phyloP scores from a whole-genome alignment of 35 echinoderm and acorn worm species.

The Holothuria glaberrima region DNA sequence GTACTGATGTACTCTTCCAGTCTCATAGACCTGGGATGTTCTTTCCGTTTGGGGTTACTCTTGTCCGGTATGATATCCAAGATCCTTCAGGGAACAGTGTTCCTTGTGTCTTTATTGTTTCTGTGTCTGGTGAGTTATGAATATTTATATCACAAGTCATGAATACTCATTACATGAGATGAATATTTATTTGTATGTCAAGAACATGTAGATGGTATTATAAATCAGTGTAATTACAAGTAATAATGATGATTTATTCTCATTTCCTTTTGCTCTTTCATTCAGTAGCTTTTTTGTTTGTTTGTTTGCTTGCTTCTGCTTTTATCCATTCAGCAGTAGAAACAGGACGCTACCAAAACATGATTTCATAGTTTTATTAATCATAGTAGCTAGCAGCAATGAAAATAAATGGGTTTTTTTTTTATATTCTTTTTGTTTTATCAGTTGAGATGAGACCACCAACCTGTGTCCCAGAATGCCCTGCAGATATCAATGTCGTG shows the following conservation, averaged over 20 bases:
- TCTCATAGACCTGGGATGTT: background rate
- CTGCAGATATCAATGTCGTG: background rate
- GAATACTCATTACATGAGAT: background rate
- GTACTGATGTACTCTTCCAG: background rate
- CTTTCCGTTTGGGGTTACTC: conserved; percentile 6
- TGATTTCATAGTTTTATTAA: too few relatives aligned
- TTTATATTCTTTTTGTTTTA: background rate
- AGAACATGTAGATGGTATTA: too few relatives aligned
- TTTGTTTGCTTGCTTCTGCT: too few relatives aligned
- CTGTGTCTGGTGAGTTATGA: background rate
- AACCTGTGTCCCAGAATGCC: conserved; percentile 8
- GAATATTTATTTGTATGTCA: background rate
- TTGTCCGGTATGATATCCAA: conserved; percentile 1
- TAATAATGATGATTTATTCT: too few relatives aligned
- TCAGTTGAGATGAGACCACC: background rate
- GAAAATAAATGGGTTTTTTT: too few relatives aligned
- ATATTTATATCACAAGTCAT: background rate
- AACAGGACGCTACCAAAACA: too few relatives aligned
- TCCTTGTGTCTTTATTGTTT: conserved; percentile 2
- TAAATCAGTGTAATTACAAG: too few relatives aligned
- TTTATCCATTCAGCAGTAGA: too few relatives aligned
- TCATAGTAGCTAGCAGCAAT: too few relatives aligned
- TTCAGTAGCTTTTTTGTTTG: too few relatives aligned
- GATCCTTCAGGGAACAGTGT: conserved; percentile 49
- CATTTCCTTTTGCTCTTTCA: too few relatives aligned